Conservation (phyloP, 2,888 invertebrate species). For the Mythimna albipuncta region DNA sequence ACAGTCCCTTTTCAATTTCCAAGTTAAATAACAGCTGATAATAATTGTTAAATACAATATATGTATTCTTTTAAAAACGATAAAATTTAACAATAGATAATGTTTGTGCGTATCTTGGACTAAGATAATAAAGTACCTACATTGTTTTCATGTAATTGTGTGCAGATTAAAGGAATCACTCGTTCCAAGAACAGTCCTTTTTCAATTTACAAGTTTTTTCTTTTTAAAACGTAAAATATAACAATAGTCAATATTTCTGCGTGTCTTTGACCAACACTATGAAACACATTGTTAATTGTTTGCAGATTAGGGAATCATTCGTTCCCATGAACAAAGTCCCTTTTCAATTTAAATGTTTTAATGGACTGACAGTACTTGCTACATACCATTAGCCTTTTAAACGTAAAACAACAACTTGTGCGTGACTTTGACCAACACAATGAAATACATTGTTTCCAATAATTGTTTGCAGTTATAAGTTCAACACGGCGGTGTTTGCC, state of each 20-base stretch:
- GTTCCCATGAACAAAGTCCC: slow-evolving; percentile 6
- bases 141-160: no score
- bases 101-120: no score
- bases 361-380: slow-evolving; percentile 9
- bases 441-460: slow-evolving; percentile 60
- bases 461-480: slow-evolving; percentile 57
- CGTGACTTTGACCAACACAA: slow-evolving; percentile 63
- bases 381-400: slow-evolving; percentile 33
- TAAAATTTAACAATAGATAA: no score
- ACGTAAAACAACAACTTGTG: slow-evolving; percentile 44
- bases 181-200: slow-evolving; percentile 10
- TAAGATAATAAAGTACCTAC: no score
- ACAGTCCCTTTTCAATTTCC: slow-evolving; percentile 3
- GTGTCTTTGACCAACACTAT: not conserved
- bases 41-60: slow-evolving; percentile 28
- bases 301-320: not conserved
- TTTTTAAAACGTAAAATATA: no score
- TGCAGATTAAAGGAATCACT: not conserved
- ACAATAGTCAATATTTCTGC: no score
- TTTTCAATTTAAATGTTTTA: slow-evolving; percentile 4
- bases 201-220: slow-evolving; percentile 18
- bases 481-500: slow-evolving; percentile 70
- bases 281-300: not conserved
- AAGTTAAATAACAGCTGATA: slow-evolving; percentile 2
- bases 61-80: slow-evolving; percentile 6